phyloP scores from a whole-genome alignment of 2,888 invertebrate species.

The Drepanosiphum platanoidis region DNA sequence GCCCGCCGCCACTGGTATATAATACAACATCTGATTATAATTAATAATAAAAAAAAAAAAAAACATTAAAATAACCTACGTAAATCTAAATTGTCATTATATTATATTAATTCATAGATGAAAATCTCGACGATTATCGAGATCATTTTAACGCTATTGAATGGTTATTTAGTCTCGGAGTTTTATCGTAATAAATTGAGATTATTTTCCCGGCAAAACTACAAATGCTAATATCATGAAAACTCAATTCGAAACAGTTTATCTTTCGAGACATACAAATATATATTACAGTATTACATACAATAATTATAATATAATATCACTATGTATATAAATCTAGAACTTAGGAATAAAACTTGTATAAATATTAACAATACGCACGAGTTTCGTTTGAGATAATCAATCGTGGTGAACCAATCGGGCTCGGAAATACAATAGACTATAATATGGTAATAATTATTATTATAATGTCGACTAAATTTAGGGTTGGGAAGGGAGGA shows the following conservation, averaged over 20 bases:
- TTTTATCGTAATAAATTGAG: too few species aligned
- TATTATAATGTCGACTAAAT: not conserved
- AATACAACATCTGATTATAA: too few species aligned
- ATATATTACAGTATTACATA: conserved; percentile 19
- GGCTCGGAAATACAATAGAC: not conserved
- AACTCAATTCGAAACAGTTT: not conserved
- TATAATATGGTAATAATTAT: not conserved
- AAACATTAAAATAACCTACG: too few species aligned
- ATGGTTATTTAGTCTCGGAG: too few species aligned
- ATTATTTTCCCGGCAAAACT: too few species aligned
- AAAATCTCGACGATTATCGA: too few species aligned
- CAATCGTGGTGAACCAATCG: not conserved
- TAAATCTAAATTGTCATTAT: too few species aligned
- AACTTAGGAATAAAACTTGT: not conserved
- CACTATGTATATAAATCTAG: not conserved
- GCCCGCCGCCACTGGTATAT: too few species aligned
- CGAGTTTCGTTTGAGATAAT: not conserved
- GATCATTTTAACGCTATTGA: too few species aligned
- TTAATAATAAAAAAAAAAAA: too few species aligned
- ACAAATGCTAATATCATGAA: too few species aligned
- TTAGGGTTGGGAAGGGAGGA: not conserved
- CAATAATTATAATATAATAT: conserved; percentile 16
- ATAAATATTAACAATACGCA: not conserved
- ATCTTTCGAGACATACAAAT: not conserved
- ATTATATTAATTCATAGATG: too few species aligned